Conservation (phyloP, 2,113 vertebrate genomes). For the Nematolebias whitei region DNA sequence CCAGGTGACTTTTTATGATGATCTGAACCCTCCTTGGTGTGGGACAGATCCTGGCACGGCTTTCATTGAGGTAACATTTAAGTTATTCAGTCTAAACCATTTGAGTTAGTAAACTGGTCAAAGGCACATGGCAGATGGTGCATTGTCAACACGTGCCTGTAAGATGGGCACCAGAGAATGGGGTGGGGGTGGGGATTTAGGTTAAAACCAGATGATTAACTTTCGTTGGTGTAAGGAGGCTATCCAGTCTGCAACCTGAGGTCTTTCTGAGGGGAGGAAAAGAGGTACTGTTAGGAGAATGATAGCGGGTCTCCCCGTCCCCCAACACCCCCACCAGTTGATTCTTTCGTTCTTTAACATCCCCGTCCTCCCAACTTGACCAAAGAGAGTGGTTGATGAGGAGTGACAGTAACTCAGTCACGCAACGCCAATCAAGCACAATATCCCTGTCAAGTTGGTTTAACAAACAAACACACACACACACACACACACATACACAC, state of each 20-base stretch:
- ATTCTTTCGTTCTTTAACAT: conserved; percentile 20
- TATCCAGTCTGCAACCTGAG: conserved; percentile 15
- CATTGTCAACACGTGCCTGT: conserved; percentile 41
- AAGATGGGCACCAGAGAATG: neutral
- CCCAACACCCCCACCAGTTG: conserved; percentile 4
- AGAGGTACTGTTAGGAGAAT: conserved; percentile 17
- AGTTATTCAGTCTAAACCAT: neutral
- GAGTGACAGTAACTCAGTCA: conserved; percentile 57
- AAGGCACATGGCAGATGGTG: conserved; percentile 73
- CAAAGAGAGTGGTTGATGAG: conserved; percentile 59
- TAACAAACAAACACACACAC: conserved; percentile 32
- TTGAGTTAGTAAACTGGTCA: neutral
- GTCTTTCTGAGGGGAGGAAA: conserved; percentile 1
- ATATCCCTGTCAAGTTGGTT: conserved; percentile 71
- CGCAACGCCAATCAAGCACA: conserved; percentile 68
- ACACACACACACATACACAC: conserved; percentile 2
- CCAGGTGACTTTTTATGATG: neutral
- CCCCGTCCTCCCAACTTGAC: conserved; percentile 33
- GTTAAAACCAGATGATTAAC: conserved; percentile 79
- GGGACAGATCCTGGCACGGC: neutral
- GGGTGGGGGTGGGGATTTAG: conserved; percentile 53
- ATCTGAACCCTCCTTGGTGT: conserved; percentile 6
- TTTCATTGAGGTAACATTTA: neutral
- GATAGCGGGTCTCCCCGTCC: conserved; percentile 56
- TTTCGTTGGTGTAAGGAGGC: conserved; percentile 67